A percentile compares a stretch with the other conserved stretches of the same genome.
Evolutionary conservation across 2,888 invertebrate species (phyloP).

Genomic region (Erebia aethiops): DNA sequence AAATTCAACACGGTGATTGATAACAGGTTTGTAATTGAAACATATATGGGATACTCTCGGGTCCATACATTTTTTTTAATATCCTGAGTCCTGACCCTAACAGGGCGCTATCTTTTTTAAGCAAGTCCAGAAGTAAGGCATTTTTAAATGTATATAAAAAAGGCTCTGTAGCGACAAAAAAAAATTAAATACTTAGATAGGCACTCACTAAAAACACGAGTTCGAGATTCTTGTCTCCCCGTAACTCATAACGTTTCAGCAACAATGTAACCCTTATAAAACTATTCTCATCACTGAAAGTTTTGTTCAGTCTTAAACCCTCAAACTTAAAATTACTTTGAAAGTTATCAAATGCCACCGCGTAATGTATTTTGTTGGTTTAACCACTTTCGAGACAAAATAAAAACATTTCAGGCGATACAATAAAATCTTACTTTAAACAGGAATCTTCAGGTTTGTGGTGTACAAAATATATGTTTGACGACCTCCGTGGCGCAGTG

Average conservation of each 20-base stretch:
- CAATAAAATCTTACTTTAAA: neutral
- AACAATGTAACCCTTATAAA: conserved; percentile 29
- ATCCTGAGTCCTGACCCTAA: no score
- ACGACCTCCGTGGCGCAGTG: no score
- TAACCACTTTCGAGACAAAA: neutral
- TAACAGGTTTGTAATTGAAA: no score
- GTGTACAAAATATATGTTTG: no score
- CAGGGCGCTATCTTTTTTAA: no score
- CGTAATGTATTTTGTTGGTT: neutral
- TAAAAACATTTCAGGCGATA: neutral
- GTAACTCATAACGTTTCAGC: conserved; percentile 12
- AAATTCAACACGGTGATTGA: no score
- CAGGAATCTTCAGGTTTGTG: no score
- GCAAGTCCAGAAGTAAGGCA: no score
- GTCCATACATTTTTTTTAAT: no score
- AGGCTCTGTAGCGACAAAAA: no score
- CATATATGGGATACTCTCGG: no score
- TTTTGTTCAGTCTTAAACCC: conserved; percentile 18
- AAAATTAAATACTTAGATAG: neutral
- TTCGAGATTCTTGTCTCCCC: conserved; percentile 18
- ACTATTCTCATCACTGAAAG: conserved; percentile 26
- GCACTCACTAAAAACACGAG: neutral
- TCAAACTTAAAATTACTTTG: conserved; percentile 24
- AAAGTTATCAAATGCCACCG: conserved; percentile 25
- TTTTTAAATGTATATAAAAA: no score